phyloP scores from a whole-genome alignment of 2,113 vertebrate genomes.

The Apodemus speciosus region DNA sequence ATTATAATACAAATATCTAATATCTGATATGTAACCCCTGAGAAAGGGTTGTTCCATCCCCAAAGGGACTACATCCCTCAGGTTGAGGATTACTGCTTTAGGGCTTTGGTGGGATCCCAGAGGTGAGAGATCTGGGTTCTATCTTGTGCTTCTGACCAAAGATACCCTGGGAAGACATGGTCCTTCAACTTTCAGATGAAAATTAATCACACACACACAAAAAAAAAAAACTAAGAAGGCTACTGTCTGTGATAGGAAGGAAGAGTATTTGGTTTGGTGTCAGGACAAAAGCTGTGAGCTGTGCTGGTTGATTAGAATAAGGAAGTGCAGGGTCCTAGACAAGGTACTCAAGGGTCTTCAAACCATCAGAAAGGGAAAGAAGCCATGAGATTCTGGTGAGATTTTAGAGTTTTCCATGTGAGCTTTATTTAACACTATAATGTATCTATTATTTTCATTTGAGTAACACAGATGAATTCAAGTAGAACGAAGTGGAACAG shows the following conservation, averaged over 20 bases:
- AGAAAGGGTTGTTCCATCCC: not conserved
- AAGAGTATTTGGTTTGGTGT: not conserved
- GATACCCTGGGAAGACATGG: not conserved
- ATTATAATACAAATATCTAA: not conserved
- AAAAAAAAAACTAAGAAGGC: not conserved
- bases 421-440: not conserved
- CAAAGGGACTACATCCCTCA: not conserved
- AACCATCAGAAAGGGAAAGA: not conserved
- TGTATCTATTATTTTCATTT: not conserved
- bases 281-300: not conserved
- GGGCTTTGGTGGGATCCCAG: not conserved
- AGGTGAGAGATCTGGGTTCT: not conserved
- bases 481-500: not conserved
- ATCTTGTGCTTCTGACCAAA: not conserved
- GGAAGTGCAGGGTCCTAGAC: not conserved
- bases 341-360: not conserved
- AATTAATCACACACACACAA: not conserved
- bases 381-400: conserved; percentile 15
- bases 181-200: conserved; percentile 37
- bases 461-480: not conserved
- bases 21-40: not conserved
- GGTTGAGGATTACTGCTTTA: not conserved
- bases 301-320: not conserved
- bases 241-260: not conserved
- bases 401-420: conserved; percentile 21